phyloP scores from a whole-genome alignment of 1,140 invertebrate species.

The Glossosoma conforme region DNA sequence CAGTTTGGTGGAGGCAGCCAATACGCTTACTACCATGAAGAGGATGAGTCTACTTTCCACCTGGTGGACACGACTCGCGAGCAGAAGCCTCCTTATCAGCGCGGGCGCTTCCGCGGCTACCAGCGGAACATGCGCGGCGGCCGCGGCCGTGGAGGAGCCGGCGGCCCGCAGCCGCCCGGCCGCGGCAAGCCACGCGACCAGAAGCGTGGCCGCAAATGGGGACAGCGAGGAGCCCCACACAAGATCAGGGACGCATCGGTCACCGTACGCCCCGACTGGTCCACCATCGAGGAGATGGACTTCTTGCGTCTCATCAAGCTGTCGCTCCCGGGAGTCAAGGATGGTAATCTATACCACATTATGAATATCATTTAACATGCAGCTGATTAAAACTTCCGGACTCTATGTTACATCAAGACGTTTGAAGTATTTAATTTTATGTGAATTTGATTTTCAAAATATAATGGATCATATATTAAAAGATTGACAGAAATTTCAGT shows the following conservation, averaged over 20 bases:
- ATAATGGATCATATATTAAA: no score
- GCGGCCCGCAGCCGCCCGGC: constrained; percentile 61
- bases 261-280: constrained; percentile 93
- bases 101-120: constrained; percentile 78
- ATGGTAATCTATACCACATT: no score
- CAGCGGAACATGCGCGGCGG: constrained; percentile 76
- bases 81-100: constrained; percentile 86
- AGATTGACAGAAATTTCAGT: no score
- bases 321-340: constrained; percentile 82
- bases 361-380: no score
- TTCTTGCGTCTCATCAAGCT: constrained; percentile 92
- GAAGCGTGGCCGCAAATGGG: constrained; percentile 75
- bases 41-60: constrained; percentile 98
- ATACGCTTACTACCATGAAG: constrained; percentile 96
- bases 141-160: constrained; percentile 66
- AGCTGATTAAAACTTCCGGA: neutral
- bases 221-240: constrained; percentile 81
- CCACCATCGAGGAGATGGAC: constrained; percentile 98
- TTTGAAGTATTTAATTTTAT: no score
- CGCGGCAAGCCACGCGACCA: constrained; percentile 55
- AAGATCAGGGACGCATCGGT: constrained; percentile 98
- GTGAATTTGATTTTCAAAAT: no score
- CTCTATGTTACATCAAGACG: neutral
- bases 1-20: constrained; percentile 92
- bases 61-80: constrained; percentile 91